These are phyloP conservation scores for Drosophila meridionalis DNA, from an alignment of 2,888 invertebrate genomes.

Conservation along the genomic window DNA sequence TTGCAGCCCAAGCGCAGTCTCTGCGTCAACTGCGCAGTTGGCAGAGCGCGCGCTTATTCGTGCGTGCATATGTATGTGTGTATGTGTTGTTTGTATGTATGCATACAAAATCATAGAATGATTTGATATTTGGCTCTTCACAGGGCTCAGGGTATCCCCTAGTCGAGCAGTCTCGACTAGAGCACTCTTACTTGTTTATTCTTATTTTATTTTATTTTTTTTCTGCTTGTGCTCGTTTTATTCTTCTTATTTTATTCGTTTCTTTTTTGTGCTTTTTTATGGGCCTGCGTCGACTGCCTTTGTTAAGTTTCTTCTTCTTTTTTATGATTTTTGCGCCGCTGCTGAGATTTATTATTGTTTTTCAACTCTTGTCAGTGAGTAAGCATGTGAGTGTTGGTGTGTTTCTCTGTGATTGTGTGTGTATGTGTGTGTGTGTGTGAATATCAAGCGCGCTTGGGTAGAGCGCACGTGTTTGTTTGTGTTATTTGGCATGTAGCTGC, in stretches of 20 bases:
- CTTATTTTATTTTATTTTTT: conserved; percentile 48
- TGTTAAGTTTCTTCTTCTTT: conserved; percentile 55
- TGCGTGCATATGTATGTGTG: too few species aligned
- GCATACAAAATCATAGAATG: too few species aligned
- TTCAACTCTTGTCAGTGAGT: conserved; percentile 41
- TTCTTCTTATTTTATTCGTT: conserved; percentile 39
- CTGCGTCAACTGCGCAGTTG: too few species aligned
- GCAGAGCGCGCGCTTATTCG: too few species aligned
- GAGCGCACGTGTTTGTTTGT: conserved; percentile 36
- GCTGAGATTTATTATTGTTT: conserved; percentile 74
- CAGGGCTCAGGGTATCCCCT: too few species aligned
- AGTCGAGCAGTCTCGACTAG: too few species aligned
- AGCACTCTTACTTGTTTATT: too few species aligned
- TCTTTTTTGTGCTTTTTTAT: conserved; percentile 66
- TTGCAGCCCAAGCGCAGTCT: too few species aligned
- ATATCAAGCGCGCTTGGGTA: conserved; percentile 8
- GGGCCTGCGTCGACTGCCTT: conserved; percentile 61
- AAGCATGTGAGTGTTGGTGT: conserved; percentile 3
- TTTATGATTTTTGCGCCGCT: conserved; percentile 66
- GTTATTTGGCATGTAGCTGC: conserved; percentile 51
- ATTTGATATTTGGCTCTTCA: too few species aligned
- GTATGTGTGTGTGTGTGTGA: conserved; percentile 10
- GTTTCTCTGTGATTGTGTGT: background rate
- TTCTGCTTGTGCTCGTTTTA: conserved; percentile 31
- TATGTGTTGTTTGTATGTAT: too few species aligned